Percentiles rank a stretch among this genome's conserved stretches.
Evolutionary conservation across 2,888 invertebrate species (phyloP).

Genomic region (Himalopsyche japonica): DNA sequence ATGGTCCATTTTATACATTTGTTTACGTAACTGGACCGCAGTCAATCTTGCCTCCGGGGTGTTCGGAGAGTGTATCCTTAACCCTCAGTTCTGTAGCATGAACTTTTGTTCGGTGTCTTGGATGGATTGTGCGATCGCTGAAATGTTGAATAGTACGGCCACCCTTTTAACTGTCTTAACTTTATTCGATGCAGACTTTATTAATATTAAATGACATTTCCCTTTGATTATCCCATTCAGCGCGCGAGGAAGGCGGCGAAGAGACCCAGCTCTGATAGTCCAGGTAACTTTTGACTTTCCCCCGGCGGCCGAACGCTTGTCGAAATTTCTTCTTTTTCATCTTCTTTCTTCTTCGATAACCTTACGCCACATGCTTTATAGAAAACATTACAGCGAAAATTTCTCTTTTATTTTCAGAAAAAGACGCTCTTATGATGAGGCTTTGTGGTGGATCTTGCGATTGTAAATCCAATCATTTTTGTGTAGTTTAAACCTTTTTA

Average conservation of each 20-base stretch:
- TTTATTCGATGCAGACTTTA: conserved; percentile 26
- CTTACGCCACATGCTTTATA: conserved; percentile 18
- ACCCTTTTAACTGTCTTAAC: conserved; percentile 24
- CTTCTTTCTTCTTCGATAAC: neutral
- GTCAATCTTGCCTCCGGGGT: neutral
- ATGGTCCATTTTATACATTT: no score
- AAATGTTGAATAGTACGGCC: conserved; percentile 17
- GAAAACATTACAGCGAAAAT: neutral
- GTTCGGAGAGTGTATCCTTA: conserved; percentile 1
- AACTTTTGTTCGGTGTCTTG: conserved; percentile 20
- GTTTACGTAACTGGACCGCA: neutral
- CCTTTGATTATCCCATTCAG: conserved; percentile 52
- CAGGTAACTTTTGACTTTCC: conserved; percentile 50
- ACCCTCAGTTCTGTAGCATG: conserved; percentile 25
- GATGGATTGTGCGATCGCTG: conserved; percentile 24
- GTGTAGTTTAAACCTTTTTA: neutral
- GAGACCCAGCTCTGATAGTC: conserved; percentile 64
- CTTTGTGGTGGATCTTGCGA: conserved; percentile 1
- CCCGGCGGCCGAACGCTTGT: neutral
- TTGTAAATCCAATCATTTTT: neutral
- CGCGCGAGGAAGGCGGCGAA: conserved; percentile 63
- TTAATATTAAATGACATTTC: conserved; percentile 37
- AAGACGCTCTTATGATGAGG: neutral
- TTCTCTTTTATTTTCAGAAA: conserved; percentile 1
- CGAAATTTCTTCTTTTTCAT: neutral